Percentiles rank a stretch among this genome's conserved stretches.
Evolutionary conservation across 2,113 vertebrate genomes (phyloP).

Genomic region (Actinemys pallida): DNA sequence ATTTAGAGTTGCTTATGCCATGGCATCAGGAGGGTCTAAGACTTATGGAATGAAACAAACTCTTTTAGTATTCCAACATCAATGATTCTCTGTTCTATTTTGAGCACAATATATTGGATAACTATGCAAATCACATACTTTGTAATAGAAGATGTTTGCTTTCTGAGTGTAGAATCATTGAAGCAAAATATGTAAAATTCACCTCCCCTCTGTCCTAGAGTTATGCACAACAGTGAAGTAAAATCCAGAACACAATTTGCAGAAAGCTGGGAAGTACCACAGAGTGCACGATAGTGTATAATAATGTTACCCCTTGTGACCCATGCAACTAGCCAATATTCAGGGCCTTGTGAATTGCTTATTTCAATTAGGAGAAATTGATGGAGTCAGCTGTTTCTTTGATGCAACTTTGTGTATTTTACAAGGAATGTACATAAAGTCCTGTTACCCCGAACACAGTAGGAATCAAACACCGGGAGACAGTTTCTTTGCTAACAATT

Average conservation of each 20-base stretch:
- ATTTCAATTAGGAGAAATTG: not conserved
- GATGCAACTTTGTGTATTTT: not conserved
- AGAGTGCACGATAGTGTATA: not conserved
- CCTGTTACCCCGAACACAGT: not conserved
- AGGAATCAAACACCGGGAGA: not conserved
- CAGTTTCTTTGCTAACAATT: not conserved
- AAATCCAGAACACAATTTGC: conserved; percentile 6
- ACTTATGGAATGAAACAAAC: not conserved
- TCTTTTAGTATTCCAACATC: not conserved
- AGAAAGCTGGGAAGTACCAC: not conserved
- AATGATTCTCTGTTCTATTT: conserved; percentile 25
- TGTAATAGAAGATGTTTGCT: conserved; percentile 7
- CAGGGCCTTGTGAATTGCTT: not conserved
- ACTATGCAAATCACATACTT: conserved; percentile 7
- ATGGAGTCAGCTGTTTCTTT: not conserved
- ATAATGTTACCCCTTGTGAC: not conserved
- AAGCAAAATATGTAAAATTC: conserved; percentile 19
- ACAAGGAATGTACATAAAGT: not conserved
- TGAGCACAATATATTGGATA: not conserved
- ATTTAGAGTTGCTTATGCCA: conserved; percentile 7
- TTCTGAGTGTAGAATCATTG: not conserved
- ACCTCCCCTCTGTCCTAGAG: not conserved
- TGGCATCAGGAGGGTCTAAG: conserved; percentile 3
- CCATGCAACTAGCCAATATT: not conserved
- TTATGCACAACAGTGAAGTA: not conserved